Conservation (phyloP, 2,888 invertebrate species). For the Apoda limacodes region DNA sequence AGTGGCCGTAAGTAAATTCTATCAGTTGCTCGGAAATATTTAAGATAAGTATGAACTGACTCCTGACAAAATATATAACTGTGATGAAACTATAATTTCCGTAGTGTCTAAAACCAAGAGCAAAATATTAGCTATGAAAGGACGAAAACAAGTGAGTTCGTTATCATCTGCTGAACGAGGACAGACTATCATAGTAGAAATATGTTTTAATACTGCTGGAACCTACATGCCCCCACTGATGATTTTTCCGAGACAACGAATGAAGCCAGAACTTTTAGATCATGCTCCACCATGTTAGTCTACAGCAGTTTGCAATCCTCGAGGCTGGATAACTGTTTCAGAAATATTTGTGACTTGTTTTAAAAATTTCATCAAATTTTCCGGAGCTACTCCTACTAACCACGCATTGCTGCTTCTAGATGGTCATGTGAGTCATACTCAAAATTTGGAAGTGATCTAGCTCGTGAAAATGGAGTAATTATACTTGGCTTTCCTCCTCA, state of each 20-base stretch:
- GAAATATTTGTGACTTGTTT: constrained; percentile 25
- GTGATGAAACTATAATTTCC: constrained; percentile 27
- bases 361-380: constrained; percentile 20
- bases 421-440: constrained; percentile 16
- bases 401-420: constrained; percentile 15
- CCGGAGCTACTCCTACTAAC: too few relatives aligned
- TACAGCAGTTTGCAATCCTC: constrained; percentile 26
- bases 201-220: too few relatives aligned
- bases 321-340: constrained; percentile 22
- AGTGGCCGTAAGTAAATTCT: too few relatives aligned
- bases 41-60: constrained; percentile 20
- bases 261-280: constrained; percentile 23
- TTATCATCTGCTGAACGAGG: constrained; percentile 29
- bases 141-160: too few relatives aligned
- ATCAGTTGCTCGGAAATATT: constrained; percentile 15
- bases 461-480: constrained; percentile 11
- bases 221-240: too few relatives aligned
- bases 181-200: too few relatives aligned
- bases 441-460: constrained; percentile 11
- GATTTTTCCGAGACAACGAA: too few relatives aligned
- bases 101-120: too few relatives aligned
- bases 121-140: too few relatives aligned
- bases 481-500: constrained; percentile 14
- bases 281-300: constrained; percentile 25
- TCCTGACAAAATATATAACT: constrained; percentile 26